Percentiles rank a stretch among this genome's conserved stretches.
Evolutionary conservation across 2,888 invertebrate genomes (phyloP).

Genomic region (Cryptus armator): DNA sequence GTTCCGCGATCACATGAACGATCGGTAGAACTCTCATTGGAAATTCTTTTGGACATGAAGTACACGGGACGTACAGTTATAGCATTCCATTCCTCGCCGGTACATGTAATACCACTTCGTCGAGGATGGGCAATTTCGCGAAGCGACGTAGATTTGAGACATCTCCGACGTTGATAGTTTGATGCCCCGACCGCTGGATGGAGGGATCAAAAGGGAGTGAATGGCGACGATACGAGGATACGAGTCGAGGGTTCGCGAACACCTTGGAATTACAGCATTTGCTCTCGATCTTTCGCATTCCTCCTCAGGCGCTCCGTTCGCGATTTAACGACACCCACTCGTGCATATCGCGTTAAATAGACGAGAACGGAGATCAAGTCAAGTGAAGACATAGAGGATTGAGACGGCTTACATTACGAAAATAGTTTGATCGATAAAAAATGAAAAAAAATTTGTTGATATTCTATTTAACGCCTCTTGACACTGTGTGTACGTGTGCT

Average conservation of each 20-base stretch:
- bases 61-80: neutral
- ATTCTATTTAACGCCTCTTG: neutral
- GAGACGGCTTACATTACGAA: neutral
- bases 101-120: constrained; percentile 13
- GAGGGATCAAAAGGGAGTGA: neutral
- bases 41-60: constrained; percentile 3
- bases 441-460: too few species aligned
- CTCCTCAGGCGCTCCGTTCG: neutral
- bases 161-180: constrained; percentile 56
- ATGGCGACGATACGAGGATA: neutral
- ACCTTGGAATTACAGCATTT: constrained; percentile 16
- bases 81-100: neutral
- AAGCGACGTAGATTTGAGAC: constrained; percentile 50
- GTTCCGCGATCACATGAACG: neutral
- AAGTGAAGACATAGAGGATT: too few species aligned
- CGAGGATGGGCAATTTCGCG: constrained; percentile 18
- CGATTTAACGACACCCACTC: constrained; percentile 35
- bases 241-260: neutral
- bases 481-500: neutral
- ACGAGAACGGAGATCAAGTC: neutral
- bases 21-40: neutral
- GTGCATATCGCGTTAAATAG: constrained; percentile 19
- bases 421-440: constrained; percentile 6
- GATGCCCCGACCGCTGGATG: constrained; percentile 16
- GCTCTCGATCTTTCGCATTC: neutral